Evolutionary conservation across 1,140 invertebrate species (phyloP), one percentile per base, ranked within the genome.

Genomic region (Zaprionus inermis): DNA sequence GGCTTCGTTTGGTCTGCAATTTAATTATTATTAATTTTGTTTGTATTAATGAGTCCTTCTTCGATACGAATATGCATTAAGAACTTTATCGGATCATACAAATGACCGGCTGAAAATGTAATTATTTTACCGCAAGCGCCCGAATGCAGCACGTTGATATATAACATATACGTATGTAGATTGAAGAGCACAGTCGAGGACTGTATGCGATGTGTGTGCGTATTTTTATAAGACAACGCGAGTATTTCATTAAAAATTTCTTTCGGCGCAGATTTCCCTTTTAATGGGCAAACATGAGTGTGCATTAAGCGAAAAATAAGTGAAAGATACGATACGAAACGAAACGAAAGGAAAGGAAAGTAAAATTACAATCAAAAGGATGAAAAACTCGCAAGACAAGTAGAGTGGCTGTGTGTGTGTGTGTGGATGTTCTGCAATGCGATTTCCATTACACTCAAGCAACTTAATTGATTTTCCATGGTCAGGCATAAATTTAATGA

Each of bases 401-500:
- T 28, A 28, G 24, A 5, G 6, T 32, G 20, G 7, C 9, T 20
- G 32, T 36, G 0, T 0, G 41, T 28, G 24, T 28, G 7, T 59
- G 54, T n/a, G 11, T 10, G 18, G 5, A 32, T 66, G 41, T 58
- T 55, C 32, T 57, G 63, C 70, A 72, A 74, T 44, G 52, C 66
- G 74, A 77, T 77, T 77, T 70, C 49, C 75, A 63, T 66, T 71
- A 56, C 38, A 56, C 61, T 64, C 55, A 38, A 51, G 38, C 52
- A 30, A 49, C 64, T 79, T 86, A 85, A 85, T 81, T 86, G 82
- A 85, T 79, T 76, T 82, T 81, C 71, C 79, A 75, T 78, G 81
- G 82, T 78, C 81, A 71, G 34, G 74, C 63, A 67, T 46, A 69
- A 75, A 69, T 76, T 78, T 69, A 85, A 85, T 61, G 63, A 63